Base-by-base conservation (phyloP, 2,797 vertebrate species). In the Rhinogobio ventralis region DNA sequence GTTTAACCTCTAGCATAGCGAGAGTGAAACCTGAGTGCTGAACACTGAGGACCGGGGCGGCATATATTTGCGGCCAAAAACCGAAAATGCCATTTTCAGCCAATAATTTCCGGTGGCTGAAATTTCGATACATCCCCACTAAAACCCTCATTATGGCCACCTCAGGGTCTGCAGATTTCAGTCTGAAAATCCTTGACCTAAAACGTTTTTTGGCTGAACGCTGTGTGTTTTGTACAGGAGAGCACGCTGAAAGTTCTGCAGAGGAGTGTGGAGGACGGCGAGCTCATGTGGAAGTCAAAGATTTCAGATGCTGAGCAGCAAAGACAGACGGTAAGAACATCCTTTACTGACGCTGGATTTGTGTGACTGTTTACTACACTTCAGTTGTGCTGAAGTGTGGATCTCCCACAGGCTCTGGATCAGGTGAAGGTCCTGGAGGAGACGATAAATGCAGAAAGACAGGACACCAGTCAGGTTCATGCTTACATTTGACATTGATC, bases 231-330 rank as follows among this genome's bases (percentile, higher is more conserved):
- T 82, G 83, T 23, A 2, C 90, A 97, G 97, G 96, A 97, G 89
- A 93, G 94, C 25, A 96, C 96, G 94, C 94, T 97, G 76, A 93
- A 90, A 82, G 91, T 94, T 81, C 92, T 97, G 53, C 96, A 96
- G 92, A 95, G 92, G 90, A 95, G 94, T 0, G 95, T 96, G 64
- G 96, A 96, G 83, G 94, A 96, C 9, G 94, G 96, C 83, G 96
- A 96, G 86, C 91, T 91, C 3, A 89, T 94, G 39, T 97, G 96
- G 96, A 96, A 93, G 87, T 92, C 91, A 71, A 96, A 95, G 87
- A 89, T 97, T 14, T 82, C 79, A 0, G 85, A 89, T 0, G 93
- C 93, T 0, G 96, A 97, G 73, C 93, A 93, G 71, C 94, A 96
- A 25, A 93, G 93, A 13, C 93, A 92, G 39, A 93, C 93, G 91